A percentile compares a stretch with the other conserved stretches of the same genome.
phyloP scores from a whole-genome alignment of 1,140 invertebrate species.

The Trichoplusia ni region DNA sequence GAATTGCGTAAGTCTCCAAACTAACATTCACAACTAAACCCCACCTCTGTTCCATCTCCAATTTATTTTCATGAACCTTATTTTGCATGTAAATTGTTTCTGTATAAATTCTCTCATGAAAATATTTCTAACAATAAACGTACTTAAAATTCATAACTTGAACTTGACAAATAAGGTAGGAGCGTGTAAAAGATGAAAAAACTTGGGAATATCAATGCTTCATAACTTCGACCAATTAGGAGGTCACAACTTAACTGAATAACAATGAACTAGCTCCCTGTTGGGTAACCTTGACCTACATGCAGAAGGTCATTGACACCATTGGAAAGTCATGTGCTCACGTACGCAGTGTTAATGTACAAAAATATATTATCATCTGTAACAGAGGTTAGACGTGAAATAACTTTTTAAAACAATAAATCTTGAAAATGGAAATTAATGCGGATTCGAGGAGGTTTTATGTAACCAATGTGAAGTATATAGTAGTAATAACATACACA shows the following conservation, averaged over 20 bases:
- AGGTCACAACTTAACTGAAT: not conserved
- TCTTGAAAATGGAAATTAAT: not conserved
- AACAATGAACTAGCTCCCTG: conserved; percentile 4
- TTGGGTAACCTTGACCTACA: conserved; percentile 31
- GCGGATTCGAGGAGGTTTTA: not conserved
- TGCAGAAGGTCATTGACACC: conserved; percentile 29
- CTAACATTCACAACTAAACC: not conserved
- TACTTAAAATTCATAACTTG: conserved; percentile 9
- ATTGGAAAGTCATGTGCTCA: too few species aligned
- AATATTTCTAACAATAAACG: not conserved
- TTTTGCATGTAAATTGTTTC: conserved; percentile 9
- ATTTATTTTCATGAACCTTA: not conserved
- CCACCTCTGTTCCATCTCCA: not conserved
- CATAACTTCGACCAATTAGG: conserved; percentile 13
- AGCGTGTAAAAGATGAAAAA: conserved; percentile 17
- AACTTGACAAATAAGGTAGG: conserved; percentile 3
- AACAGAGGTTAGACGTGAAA: not conserved
- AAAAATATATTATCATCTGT: too few species aligned
- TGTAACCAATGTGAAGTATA: not conserved
- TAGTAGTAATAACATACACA: not conserved
- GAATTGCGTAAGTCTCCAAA: conserved; percentile 48
- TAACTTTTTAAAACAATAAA: conserved; percentile 8
- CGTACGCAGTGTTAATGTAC: not conserved
- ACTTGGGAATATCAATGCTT: conserved; percentile 16
- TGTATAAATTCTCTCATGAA: not conserved